A percentile compares a stretch with the other conserved stretches of the same genome.
Evolutionary conservation across 1,140 invertebrate species (phyloP).

Genomic region (Lutraria rhynchaena): DNA sequence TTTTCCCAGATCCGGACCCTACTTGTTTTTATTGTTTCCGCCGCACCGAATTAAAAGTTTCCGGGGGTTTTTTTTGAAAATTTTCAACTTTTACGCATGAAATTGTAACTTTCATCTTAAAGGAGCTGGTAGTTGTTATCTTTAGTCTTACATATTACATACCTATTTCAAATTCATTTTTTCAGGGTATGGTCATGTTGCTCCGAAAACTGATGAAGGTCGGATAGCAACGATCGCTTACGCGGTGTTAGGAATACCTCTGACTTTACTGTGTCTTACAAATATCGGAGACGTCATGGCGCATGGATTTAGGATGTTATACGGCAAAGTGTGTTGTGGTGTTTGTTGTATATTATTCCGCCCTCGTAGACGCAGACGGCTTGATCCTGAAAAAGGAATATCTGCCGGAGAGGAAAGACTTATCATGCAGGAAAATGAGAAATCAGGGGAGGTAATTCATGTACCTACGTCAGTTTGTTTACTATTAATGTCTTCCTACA

Average conservation of each 20-base stretch:
- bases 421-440: conserved; percentile 68
- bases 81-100: too few relatives aligned
- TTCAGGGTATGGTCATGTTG: conserved; percentile 96
- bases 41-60: too few relatives aligned
- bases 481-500: conserved; percentile 80
- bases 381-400: conserved; percentile 72
- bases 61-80: too few relatives aligned
- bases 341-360: conserved; percentile 74
- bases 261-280: conserved; percentile 94
- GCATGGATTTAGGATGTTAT: conserved; percentile 97
- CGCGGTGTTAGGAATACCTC: conserved; percentile 97
- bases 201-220: conserved; percentile 93
- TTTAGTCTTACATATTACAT: too few relatives aligned
- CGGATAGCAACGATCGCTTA: conserved; percentile 97
- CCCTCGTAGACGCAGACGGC: conserved; percentile 59
- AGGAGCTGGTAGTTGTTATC: too few relatives aligned
- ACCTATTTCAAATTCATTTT: conserved; percentile 29
- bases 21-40: too few relatives aligned
- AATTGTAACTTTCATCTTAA: too few relatives aligned
- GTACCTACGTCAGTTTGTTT: conserved; percentile 77
- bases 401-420: conserved; percentile 58
- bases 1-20: too few relatives aligned
- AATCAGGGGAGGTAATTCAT: conserved; percentile 71
- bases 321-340: conserved; percentile 86
- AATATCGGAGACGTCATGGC: conserved; percentile 98